Base-by-base conservation (phyloP, 2,888 invertebrate genomes). In the Aromia moschata region DNA sequence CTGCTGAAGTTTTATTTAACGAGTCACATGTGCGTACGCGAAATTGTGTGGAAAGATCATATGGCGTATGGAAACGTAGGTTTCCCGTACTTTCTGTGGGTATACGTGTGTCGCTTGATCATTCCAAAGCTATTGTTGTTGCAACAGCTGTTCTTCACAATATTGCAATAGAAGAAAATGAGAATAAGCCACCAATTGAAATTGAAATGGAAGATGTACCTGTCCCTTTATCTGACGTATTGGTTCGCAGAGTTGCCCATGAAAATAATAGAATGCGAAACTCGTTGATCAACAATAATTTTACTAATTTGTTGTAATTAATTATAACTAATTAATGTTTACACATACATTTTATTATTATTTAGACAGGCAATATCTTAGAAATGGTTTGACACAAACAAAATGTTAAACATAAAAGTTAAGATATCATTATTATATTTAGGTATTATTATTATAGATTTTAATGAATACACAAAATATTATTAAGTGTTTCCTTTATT, bases 161-260 rank as follows among this genome's bases (percentile, higher is more conserved):
- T 38, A 11, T 38, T 11, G 38, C 38, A 38, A 38, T 38, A 12
- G 14, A 11, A 38, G 38, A 11, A 38, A 38, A 38, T 38, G 14
- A 38, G 7, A 14, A 38, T n/a, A n/a, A n/a, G n/a, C 14, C 14
- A 11, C 38, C 38, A 25, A 4, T 9, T 5, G 25, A 25, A 25
- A 25, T 25, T 25, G 5, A 25, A 25, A 25, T 25, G 9, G 25
- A 25, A 5, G 25, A 25, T 25, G 25, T 5, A 25, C 25, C 25
- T 25, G 25, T 5, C 25, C 25, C n/a, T n/a, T n/a, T n/a, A n/a
- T n/a, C n/a, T n/a, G 9, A 25, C 25, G 5, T 25, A 25, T 25
- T 5, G 9, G 4, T 4, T 9, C 4, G 25, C 25, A 25, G 9
- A 9, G 9, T 25, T 25, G 9, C 5, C 9, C 4, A 25, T 25